Evolutionary conservation across 2,797 vertebrate species (phyloP), one percentile per base, ranked within the genome.

Genomic region (Harpagifer antarcticus): DNA sequence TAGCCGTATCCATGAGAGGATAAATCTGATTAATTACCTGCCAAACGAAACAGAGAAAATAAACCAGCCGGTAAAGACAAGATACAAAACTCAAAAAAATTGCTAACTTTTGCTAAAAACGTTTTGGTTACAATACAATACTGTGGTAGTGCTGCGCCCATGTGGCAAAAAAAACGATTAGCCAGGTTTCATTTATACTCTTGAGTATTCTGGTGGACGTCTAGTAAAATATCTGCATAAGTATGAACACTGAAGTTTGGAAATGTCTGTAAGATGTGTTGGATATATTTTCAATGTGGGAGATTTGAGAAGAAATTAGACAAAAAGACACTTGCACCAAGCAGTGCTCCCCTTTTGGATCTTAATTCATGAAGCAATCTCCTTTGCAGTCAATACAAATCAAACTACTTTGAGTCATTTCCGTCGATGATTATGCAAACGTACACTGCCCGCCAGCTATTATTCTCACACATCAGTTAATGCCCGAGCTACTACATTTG

Each of bases 401-500:
- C 23, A 48, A 61, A 59, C 60, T n/a, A 74, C 43, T 79, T 58
- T 37, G 27, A 68, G 48, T n/a, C 31, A 31, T 31, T 42, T 48
- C 23, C 5, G 64, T 23, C 20, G 37, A 59, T 68, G 43, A 86
- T 87, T 72, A 84, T 83, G 66, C 61, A 62, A 57, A 65, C 9
- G 74, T 82, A 82, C 84, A 83, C 71, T 61, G 27, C 20, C 33
- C 33, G 33, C 33, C 4, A 0, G 15, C 43, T 20, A 49, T 76
- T 43, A 33, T 48, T 12, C 63, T 63, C 19, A 61, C 31, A 45
- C 63, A 47, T 65, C 31, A 49, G 63, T 48, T 57, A 65, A 59
- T 59, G 55, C 55, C 49, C 17, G 1, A 63, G 58, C 42, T 55
- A 7, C 1, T 68, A 53, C 12, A 27, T 60, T 63, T 57, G 53